These are phyloP conservation scores for Lucilia sericata DNA, from an alignment of 1,140 invertebrate species.

Conservation along the genomic window DNA sequence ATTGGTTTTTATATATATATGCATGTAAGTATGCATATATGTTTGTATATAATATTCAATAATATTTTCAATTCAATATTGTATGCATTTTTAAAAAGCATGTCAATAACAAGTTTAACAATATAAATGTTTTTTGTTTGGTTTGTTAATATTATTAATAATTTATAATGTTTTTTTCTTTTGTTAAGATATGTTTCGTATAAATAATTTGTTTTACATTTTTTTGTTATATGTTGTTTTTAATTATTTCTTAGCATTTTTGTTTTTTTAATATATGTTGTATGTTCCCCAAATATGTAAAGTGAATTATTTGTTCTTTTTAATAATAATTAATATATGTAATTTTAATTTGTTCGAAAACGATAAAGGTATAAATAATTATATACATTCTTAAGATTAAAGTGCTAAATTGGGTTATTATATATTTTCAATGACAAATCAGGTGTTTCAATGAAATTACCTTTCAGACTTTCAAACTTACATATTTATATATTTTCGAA, in stretches of 20 bases:
- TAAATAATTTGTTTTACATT: constrained; percentile 2
- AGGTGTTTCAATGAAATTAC: too few species aligned
- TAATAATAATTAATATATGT: too few species aligned
- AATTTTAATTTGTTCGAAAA: too few species aligned
- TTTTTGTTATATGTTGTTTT: constrained; percentile 17
- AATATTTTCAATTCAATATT: constrained; percentile 14
- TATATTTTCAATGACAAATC: too few species aligned
- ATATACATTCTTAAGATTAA: too few species aligned
- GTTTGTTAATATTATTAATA: neutral
- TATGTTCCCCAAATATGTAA: constrained; percentile 35
- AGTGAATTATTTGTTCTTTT: constrained; percentile 24
- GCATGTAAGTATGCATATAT: too few species aligned
- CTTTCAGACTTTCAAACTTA: too few species aligned
- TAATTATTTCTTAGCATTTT: constrained; percentile 28
- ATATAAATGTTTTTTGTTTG: constrained; percentile 1
- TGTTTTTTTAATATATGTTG: constrained; percentile 6
- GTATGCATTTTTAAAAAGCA: constrained; percentile 31
- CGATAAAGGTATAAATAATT: neutral
- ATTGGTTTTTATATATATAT: too few species aligned
- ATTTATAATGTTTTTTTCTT: constrained; percentile 22
- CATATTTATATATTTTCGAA: too few species aligned
- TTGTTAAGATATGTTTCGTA: neutral
- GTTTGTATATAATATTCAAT: constrained; percentile 9
- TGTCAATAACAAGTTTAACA: constrained; percentile 35
- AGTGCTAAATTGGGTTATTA: too few species aligned